Conservation (phyloP, 2,113 vertebrate species). For the Pantherophis guttatus region DNA sequence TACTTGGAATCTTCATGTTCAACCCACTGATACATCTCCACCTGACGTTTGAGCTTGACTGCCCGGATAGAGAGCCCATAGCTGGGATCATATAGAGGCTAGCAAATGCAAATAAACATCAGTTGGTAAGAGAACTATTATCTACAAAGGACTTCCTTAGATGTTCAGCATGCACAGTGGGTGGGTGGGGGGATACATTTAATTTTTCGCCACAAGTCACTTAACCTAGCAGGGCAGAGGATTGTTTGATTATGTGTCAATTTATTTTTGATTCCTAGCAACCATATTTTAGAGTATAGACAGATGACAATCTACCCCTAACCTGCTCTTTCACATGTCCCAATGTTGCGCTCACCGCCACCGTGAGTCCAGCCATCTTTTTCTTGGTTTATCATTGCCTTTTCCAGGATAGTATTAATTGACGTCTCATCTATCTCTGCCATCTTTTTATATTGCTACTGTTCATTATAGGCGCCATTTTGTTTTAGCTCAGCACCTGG, state of each 20-base stretch:
- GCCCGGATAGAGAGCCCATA: constrained; percentile 85
- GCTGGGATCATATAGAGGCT: constrained; percentile 94
- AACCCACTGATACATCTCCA: constrained; percentile 99
- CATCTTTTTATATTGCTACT: background rate
- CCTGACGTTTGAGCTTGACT: constrained; percentile 87
- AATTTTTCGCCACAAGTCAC: background rate
- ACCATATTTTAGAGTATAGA: background rate
- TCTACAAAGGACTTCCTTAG: background rate
- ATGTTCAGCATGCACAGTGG: background rate
- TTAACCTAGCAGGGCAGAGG: background rate
- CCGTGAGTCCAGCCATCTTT: background rate
- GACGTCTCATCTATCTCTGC: background rate
- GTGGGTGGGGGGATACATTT: background rate
- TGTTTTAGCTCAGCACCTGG: background rate
- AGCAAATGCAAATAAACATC: constrained; percentile 26
- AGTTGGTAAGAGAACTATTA: background rate
- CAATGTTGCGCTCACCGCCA: background rate
- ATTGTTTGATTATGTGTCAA: background rate
- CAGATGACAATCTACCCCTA: background rate
- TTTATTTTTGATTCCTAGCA: background rate
- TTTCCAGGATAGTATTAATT: background rate
- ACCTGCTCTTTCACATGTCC: background rate
- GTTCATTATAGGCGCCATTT: background rate
- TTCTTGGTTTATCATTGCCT: background rate
- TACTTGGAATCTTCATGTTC: constrained; percentile 88